Evolutionary conservation across 2,797 vertebrate species (phyloP), one percentile per base, ranked within the genome.

Genomic region (Triplophysa bombifrons): DNA sequence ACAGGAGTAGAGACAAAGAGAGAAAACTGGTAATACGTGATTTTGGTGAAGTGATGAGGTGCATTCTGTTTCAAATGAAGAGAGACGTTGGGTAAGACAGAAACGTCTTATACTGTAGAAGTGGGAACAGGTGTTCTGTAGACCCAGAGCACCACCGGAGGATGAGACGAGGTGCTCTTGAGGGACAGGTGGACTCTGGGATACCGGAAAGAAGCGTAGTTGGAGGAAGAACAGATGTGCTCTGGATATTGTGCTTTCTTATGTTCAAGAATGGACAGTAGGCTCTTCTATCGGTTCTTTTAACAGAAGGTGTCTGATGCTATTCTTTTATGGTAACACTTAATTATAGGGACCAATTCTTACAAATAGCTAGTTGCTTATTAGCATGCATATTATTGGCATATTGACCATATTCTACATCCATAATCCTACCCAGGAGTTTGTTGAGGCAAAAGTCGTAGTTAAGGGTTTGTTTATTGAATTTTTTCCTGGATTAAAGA

Each of bases 261-360:
- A 65, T 80, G 83, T 78, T 80, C 80, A 76, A 27, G 22, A 71
- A 76, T 77, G 38, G 51, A 77, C 64, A 22, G 61, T n/a, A 71
- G 60, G 65, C 65, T 60, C 25, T 71, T 61, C 38, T 22, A 48
- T 3, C 19, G 30, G 34, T 41, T 30, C 55, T 80, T 41, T 75
- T 70, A 76, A 34, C 20, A 67, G 50, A 55, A 30, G 69, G 30
- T 34, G 50, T 14, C 8, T 20, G 50, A 10, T 55, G 13, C 7
- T 55, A n/a, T 70, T 70, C 9, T 55, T 53, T n/a, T 7, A 27
- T 27, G 25, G 25, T 27, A 27, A 27, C 2, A 1, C 2, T 27
- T 27, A 1, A 27, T 1, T 27, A 27, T 27, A 27, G 25, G 25
- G 25, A 27, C 25, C 3, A 27, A 27, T 27, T 27, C 3, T 27